phyloP scores from a whole-genome alignment of 2,888 invertebrate genomes.

The Platycheirus albimanus region DNA sequence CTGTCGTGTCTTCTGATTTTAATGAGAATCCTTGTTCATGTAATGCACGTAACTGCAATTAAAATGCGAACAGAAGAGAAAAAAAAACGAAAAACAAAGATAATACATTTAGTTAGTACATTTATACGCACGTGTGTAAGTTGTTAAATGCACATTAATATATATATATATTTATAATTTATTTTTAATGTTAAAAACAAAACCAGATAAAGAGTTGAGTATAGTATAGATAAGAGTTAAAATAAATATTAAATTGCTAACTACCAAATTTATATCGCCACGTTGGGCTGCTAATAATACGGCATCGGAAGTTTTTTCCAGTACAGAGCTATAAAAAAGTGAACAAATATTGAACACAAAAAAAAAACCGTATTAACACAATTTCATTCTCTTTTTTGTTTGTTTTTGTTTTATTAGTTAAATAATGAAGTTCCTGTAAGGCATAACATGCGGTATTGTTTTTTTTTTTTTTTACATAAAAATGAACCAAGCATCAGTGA shows the following conservation, averaged over 20 bases:
- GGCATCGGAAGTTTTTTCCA: constrained; percentile 92
- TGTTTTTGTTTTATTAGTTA: constrained; percentile 1
- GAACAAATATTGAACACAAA: constrained; percentile 58
- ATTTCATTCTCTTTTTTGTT: constrained; percentile 60
- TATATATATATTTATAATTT: background rate
- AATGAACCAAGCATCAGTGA: constrained; percentile 43
- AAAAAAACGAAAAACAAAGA: constrained; percentile 1
- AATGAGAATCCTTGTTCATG: constrained; percentile 93
- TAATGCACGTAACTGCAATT: constrained; percentile 89
- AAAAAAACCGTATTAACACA: constrained; percentile 60
- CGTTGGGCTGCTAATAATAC: constrained; percentile 92
- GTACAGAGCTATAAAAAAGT: constrained; percentile 86
- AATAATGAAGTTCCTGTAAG: background rate
- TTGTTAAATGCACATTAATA: constrained; percentile 1
- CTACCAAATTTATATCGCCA: constrained; percentile 91
- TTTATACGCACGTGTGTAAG: constrained; percentile 17
- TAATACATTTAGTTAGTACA: constrained; percentile 39
- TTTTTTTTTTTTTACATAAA: background rate
- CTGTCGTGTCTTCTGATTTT: constrained; percentile 90
- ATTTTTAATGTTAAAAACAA: background rate
- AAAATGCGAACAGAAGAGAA: constrained; percentile 41
- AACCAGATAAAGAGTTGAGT: background rate
- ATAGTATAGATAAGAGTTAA: constrained; percentile 2
- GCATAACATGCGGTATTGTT: constrained; percentile 1
- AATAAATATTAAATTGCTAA: constrained; percentile 57